Base-by-base conservation (phyloP, 2,888 invertebrate species). In the Sphaerophoria taeniata region DNA sequence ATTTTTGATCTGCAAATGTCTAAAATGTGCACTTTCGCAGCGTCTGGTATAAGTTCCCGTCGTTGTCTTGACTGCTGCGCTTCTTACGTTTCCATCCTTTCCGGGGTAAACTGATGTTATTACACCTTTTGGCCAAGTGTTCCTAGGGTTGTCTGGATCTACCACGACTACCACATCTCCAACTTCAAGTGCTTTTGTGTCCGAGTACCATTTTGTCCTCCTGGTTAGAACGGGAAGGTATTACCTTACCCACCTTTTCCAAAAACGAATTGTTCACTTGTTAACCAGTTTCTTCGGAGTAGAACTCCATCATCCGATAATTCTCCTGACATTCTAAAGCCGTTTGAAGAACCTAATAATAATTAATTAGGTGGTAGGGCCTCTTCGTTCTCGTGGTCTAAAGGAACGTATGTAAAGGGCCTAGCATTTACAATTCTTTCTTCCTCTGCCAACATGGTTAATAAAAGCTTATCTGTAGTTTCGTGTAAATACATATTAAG, bases 321-420 rank as follows among this genome's bases (percentile, higher is more conserved):
- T 2, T 36, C 14, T 2, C 51, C 3, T 0, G 6, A 4, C 5
- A 6, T 11, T 24, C 39, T 36, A 5, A 31, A 11, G 4, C 65
- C 65, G 11, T 51, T 72, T 11, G 84, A 80, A 9, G 69, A 33
- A 6, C 78, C 72, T 7, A 71, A 11, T 16, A 88, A 55, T 53
- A 89, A 87, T 61, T 88, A 87, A 56, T 88, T 88, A 3, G 87
- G 87, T 4, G 89, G 88, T 4, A 88, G 47, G 0, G 82, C 74
- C 47, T 84, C 74, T 5, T 74, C 51, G 78, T 86, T 31, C 49
- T 47, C 36, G 73, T 72, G 6, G 14, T 75, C 79, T 5, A 75
- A 7, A 7, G 78, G 45, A 0, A 76, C 43, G 4, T 74, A 56
- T 0, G 45, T 74, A 4, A 80, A n/a, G 5, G 74, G 80, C 1